A percentile compares a stretch with the other conserved stretches of the same genome.
These are phyloP conservation scores for Campylorhamphus procurvoides DNA, from an alignment of 2,113 vertebrate genomes.

Conservation along the genomic window DNA sequence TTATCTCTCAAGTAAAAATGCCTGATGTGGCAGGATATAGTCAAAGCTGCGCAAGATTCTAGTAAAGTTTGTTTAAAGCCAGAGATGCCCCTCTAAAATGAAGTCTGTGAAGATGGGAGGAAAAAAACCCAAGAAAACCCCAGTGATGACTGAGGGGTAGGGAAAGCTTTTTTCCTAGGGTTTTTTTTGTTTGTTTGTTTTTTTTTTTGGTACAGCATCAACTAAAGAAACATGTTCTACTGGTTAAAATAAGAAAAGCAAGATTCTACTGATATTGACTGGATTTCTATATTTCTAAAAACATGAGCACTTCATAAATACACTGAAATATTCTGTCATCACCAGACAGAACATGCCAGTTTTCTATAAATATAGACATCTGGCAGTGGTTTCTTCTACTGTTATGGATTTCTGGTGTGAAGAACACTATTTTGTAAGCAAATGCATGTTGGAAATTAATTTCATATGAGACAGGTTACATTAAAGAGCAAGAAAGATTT, in stretches of 20 bases:
- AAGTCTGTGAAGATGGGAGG: not conserved
- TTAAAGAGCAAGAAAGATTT: constrained; percentile 3
- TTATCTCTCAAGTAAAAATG: not conserved
- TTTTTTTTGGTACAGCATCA: not conserved
- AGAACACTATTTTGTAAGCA: constrained; percentile 22
- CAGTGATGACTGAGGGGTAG: not conserved
- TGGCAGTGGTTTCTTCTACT: constrained; percentile 35
- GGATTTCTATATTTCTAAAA: constrained; percentile 41
- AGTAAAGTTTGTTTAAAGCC: not conserved
- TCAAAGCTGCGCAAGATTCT: not conserved
- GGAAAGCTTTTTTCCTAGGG: not conserved
- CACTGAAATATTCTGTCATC: constrained; percentile 61
- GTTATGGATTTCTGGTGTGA: constrained; percentile 39
- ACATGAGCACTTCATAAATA: constrained; percentile 57
- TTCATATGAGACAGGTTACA: constrained; percentile 23
- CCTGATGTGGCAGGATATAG: not conserved
- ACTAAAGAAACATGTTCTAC: constrained; percentile 13
- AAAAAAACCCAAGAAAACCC: not conserved
- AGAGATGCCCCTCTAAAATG: not conserved
- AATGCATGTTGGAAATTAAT: constrained; percentile 41
- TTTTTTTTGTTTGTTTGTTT: too few species aligned
- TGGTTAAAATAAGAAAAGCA: not conserved
- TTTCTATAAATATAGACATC: constrained; percentile 49
- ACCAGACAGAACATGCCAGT: not conserved
- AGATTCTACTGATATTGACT: constrained; percentile 38